Evolutionary conservation across 2,113 vertebrate species (phyloP).

Genomic region (Aviceda subcristata): DNA sequence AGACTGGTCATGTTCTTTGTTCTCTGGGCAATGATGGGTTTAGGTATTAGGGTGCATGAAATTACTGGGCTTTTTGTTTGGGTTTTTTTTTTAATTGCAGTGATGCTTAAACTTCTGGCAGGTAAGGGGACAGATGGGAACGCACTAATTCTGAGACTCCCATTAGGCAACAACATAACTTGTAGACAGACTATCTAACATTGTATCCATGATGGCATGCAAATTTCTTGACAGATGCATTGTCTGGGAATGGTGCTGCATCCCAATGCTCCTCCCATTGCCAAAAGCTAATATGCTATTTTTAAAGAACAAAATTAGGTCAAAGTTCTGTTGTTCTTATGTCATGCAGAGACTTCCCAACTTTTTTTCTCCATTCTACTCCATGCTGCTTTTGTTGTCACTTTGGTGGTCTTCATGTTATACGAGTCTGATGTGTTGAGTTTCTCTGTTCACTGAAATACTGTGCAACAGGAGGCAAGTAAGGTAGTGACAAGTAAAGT

Average conservation of each 20-base stretch:
- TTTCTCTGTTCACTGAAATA: background rate
- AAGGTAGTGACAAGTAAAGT: background rate
- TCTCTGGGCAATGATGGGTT: background rate
- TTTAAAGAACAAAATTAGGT: background rate
- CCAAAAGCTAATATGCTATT: background rate
- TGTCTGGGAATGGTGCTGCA: background rate
- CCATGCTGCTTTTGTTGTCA: background rate
- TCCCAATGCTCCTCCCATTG: background rate
- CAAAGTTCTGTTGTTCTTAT: background rate
- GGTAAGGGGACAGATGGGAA: background rate
- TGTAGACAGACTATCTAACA: background rate
- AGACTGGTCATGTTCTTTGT: background rate
- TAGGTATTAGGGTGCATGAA: background rate
- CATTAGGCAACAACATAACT: background rate
- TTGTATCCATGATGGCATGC: background rate
- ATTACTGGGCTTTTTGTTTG: background rate
- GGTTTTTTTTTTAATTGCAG: background rate
- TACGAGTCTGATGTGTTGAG: background rate
- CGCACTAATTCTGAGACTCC: background rate
- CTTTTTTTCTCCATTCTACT: background rate
- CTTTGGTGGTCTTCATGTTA: background rate
- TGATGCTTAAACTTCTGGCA: background rate
- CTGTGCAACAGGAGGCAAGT: background rate
- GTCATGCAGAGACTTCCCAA: background rate
- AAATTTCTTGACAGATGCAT: background rate